Conservation (phyloP, 2,113 vertebrate genomes). For the Piliocolobus tephrosceles region DNA sequence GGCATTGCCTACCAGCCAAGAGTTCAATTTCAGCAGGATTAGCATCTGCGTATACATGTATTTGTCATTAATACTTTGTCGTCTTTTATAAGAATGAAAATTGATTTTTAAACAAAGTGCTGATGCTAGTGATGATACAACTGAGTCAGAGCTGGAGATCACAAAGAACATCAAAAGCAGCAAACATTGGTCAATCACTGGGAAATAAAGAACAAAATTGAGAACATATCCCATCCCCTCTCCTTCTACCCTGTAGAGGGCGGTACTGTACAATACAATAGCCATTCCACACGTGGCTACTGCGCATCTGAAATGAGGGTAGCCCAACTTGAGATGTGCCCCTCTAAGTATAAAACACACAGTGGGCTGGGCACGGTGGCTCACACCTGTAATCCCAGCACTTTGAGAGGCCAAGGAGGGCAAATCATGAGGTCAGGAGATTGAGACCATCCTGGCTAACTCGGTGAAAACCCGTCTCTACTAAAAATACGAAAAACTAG, state of each 20-base stretch:
- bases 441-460: too few relatives aligned
- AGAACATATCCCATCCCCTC: background rate
- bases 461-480: too few relatives aligned
- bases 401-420: too few relatives aligned
- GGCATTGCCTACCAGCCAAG: constrained; percentile 14
- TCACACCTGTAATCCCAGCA: too few relatives aligned
- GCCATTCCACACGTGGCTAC: background rate
- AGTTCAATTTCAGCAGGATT: constrained; percentile 32
- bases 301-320: background rate
- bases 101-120: background rate
- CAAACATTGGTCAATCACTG: background rate
- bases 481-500: too few relatives aligned
- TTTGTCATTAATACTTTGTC: background rate
- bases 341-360: background rate
- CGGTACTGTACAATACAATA: background rate
- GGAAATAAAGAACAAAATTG: constrained; percentile 12
- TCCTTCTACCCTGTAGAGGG: background rate
- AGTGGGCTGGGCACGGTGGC: background rate
- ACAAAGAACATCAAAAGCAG: background rate
- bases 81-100: constrained; percentile 40
- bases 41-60: background rate
- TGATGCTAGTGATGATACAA: background rate
- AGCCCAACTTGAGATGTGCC: background rate
- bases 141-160: background rate
- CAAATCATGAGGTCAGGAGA: too few relatives aligned